Evolutionary conservation across 2,888 invertebrate genomes (phyloP).

Genomic region (Helleia helle): DNA sequence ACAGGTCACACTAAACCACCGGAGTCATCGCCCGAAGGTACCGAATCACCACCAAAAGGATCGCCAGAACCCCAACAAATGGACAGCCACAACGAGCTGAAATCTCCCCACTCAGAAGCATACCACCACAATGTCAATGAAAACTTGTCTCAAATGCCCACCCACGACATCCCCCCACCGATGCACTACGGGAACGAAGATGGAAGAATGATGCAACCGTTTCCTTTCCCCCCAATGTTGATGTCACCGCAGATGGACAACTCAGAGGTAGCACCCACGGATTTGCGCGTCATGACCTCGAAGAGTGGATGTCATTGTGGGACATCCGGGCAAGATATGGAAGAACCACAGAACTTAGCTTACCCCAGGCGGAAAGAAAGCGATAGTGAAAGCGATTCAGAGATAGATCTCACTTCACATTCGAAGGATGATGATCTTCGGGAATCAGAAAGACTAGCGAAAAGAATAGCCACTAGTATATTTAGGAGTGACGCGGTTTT

Average conservation of each 20-base stretch:
- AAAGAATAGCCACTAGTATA: slow-evolving; percentile 59
- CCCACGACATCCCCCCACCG: slow-evolving; percentile 44
- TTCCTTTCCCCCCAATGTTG: slow-evolving; percentile 47
- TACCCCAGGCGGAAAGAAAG: slow-evolving; percentile 46
- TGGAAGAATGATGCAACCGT: slow-evolving; percentile 46
- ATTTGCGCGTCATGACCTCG: slow-evolving; percentile 48
- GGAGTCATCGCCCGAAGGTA: slow-evolving; percentile 58
- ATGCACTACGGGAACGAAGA: slow-evolving; percentile 46
- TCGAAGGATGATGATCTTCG: slow-evolving; percentile 64
- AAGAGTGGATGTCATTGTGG: slow-evolving; percentile 46
- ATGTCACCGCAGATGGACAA: slow-evolving; percentile 45
- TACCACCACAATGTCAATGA: slow-evolving; percentile 47
- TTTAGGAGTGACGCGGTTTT: slow-evolving; percentile 58
- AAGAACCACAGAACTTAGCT: slow-evolving; percentile 57
- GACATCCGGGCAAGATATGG: slow-evolving; percentile 27
- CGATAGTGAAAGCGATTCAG: slow-evolving; percentile 63
- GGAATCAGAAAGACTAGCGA: slow-evolving; percentile 56
- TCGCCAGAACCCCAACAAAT: slow-evolving; percentile 47
- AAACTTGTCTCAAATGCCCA: slow-evolving; percentile 27
- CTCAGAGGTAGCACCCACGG: slow-evolving; percentile 52
- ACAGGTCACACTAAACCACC: slow-evolving; percentile 60
- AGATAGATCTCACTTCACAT: slow-evolving; percentile 67
- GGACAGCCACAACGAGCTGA: slow-evolving; percentile 43
- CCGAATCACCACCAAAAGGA: slow-evolving; percentile 56
- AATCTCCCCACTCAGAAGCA: slow-evolving; percentile 49